Evolutionary conservation across 2,888 invertebrate genomes (phyloP), one percentile per base, ranked within the genome.

Genomic region (Folsomia candida): DNA sequence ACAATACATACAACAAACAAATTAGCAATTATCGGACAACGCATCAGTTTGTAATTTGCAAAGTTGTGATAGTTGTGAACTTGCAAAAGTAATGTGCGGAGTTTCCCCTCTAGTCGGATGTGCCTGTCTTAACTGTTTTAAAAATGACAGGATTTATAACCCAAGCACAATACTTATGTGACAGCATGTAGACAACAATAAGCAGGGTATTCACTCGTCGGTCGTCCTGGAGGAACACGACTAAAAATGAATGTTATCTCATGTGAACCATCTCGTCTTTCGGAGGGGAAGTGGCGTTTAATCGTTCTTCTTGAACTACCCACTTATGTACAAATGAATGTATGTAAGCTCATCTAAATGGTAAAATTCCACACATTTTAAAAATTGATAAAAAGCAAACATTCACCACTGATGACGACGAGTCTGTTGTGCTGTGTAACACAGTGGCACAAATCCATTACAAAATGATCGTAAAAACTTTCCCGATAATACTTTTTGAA

Each of bases 241-340:
- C 37, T 37, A 37, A 37, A 37, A 37, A 37, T 9, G 37, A 37
- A 14, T 37, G 37, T 37, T 37, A 37, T 37, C 37, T 37, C 37
- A 37, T 37, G 37, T 4, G 37, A 37, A 37, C 37, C 14, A 14
- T 14, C 37, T 9, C 37, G 6, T 14, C 14, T 4, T 9, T 37
- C 37, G 27, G 22, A 27, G 57, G 28, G 28, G 54, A 29, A 28
- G 37, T 37, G 14, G 37, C 4, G 14, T 37, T 9, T 37, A 37
- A 37, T 9, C 14, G 14, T 37, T 37, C 37, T 37, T 4, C 14
- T 37, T 37, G 6, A 37, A 14, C 14, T 37, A 14, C 9, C 57
- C 25, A 57, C 29, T 51, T 27, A 54, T 27, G 57, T 54, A 66
- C n/a, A 37, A 37, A 37, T 37, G 37, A 37, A 37, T 37, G n/a